phyloP scores from a whole-genome alignment of 2,888 invertebrate genomes.

The Oscheius sp. region DNA sequence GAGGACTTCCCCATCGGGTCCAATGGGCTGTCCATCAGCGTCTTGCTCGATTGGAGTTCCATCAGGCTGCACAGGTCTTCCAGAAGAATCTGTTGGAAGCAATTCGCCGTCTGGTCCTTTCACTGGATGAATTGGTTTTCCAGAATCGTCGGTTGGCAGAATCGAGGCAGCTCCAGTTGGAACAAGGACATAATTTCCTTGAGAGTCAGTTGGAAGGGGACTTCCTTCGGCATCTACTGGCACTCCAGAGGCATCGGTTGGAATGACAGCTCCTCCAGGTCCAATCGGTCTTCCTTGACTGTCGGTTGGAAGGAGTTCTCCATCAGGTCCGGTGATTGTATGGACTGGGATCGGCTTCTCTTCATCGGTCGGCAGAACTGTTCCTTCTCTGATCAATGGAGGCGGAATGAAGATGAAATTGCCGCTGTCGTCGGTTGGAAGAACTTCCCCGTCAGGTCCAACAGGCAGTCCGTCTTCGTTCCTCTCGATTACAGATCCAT shows the following conservation, averaged over 20 bases:
- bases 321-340: constrained; percentile 53
- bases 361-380: constrained; percentile 40
- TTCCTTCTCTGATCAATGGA: constrained; percentile 30
- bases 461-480: constrained; percentile 36
- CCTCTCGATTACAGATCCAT: constrained; percentile 41
- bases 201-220: constrained; percentile 45
- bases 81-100: constrained; percentile 40
- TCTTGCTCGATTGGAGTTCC: constrained; percentile 10
- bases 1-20: constrained; percentile 43
- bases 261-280: constrained; percentile 40
- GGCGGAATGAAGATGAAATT: constrained; percentile 29
- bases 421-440: constrained; percentile 32
- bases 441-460: constrained; percentile 30
- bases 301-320: constrained; percentile 46
- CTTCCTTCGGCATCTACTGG: constrained; percentile 38
- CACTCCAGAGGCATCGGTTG: constrained; percentile 37
- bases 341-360: constrained; percentile 59
- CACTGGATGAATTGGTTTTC: constrained; percentile 34
- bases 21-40: constrained; percentile 28
- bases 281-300: constrained; percentile 15
- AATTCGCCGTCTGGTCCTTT: constrained; percentile 46
- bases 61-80: constrained; percentile 1
- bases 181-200: constrained; percentile 35
- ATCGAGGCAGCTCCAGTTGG: constrained; percentile 41
- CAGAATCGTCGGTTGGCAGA: constrained; percentile 41